Evolutionary conservation across 2,797 vertebrate genomes (phyloP), one percentile per base, ranked within the genome.

Genomic region (Xenopus petersii): DNA sequence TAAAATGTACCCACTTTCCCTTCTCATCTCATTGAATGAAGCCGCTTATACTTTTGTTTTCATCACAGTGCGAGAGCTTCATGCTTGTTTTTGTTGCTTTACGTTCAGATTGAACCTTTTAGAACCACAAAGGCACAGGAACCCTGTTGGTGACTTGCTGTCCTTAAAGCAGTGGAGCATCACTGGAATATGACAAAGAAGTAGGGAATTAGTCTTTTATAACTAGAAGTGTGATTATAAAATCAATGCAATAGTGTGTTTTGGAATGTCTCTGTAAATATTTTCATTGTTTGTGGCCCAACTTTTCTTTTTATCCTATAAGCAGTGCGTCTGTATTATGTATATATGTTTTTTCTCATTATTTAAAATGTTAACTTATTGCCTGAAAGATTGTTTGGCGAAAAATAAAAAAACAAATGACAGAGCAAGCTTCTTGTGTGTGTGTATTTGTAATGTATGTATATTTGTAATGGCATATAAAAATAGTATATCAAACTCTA

Each of bases 321-420:
- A 58, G 69, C 60, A 73, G 76, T 61, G 71, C 71, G 73, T 65
- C 66, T 82, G 79, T 83, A 75, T 75, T 75, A 71, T 82, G 76
- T 83, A 80, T 79, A 75, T 82, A 82, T 83, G 64, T 77, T 80
- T 90, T 88, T 89, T 93, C 85, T 83, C 82, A 15, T 51, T 87
- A 87, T 85, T 87, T 89, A 47, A 82, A 89, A 75, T 84, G 86
- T 87, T 94, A 94, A 95, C 95, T 96, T 95, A 96, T 95, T 94
- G 93, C 90, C 90, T 87, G 89, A 87, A 84, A 87, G 85, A 86
- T 89, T 86, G 88, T 90, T 91, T 93, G 90, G 91, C 92, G 36
- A 72, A 82, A 80, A 84, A 94, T 94, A 30, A 30, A 30, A 30
- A 30, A 81, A 86, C 83, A 86, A 86, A 88, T 93, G 92, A 90